A percentile compares a stretch with the other conserved stretches of the same genome.
Conservation (phyloP, 2,888 invertebrate species). For the Drepanosiphum platanoidis region DNA sequence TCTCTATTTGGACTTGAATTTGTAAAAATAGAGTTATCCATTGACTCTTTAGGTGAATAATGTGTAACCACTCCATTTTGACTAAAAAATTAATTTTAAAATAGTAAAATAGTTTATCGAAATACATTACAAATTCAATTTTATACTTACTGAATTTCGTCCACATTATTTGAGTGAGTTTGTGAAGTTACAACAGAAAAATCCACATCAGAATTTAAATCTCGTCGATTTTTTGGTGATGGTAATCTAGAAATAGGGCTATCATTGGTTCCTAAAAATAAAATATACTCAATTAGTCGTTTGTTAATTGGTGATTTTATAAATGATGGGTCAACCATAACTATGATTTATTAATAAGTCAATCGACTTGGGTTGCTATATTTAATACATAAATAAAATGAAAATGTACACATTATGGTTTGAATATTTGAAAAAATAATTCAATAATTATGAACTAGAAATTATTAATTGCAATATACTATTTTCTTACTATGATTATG, state of each 20-base stretch:
- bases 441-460: not conserved
- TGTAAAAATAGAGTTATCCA: slow-evolving; percentile 35
- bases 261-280: slow-evolving; percentile 43
- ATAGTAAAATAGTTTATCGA: not conserved
- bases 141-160: slow-evolving; percentile 37
- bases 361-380: too few relatives aligned
- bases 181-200: slow-evolving; percentile 47
- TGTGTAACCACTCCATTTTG: slow-evolving; percentile 42
- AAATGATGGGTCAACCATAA: not conserved
- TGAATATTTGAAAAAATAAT: not conserved
- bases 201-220: slow-evolving; percentile 54
- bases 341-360: not conserved
- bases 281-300: too few relatives aligned
- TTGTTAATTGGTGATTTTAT: too few relatives aligned
- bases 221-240: slow-evolving; percentile 49
- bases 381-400: too few relatives aligned
- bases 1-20: slow-evolving; percentile 49
- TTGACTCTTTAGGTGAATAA: slow-evolving; percentile 27
- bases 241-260: slow-evolving; percentile 53
- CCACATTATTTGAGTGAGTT: slow-evolving; percentile 15
- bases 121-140: not conserved
- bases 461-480: not conserved
- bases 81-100: slow-evolving; percentile 5
- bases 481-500: slow-evolving; percentile 54
- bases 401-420: too few relatives aligned